A percentile compares a stretch with the other conserved stretches of the same genome.
Conservation (phyloP, 1,140 invertebrate species). For the Mesaphorura yosii region DNA sequence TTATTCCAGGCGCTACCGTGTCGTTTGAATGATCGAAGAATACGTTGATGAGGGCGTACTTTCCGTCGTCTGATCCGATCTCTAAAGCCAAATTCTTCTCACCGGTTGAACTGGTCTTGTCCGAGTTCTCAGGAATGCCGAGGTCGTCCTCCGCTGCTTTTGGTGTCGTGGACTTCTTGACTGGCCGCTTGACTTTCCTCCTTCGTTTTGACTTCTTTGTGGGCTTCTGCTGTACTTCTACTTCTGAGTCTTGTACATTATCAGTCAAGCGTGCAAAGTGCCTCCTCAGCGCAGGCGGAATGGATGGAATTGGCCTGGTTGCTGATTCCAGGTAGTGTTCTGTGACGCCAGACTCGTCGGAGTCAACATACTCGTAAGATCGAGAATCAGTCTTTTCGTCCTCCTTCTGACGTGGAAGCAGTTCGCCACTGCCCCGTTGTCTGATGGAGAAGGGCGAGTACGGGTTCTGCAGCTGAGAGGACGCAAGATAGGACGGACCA, state of each 20-base stretch:
- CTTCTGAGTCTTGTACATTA: not conserved
- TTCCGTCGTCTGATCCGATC: constrained; percentile 53
- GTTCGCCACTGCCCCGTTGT: no score
- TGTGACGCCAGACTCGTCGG: constrained; percentile 4
- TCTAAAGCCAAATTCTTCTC: constrained; percentile 31
- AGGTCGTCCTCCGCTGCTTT: constrained; percentile 9
- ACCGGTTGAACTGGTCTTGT: constrained; percentile 5
- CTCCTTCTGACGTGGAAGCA: no score
- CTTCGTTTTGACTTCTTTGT: constrained; percentile 19
- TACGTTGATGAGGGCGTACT: constrained; percentile 75
- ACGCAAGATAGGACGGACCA: not conserved
- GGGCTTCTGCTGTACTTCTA: constrained; percentile 1
- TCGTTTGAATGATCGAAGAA: constrained; percentile 57
- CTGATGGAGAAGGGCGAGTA: not conserved
- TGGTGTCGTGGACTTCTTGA: constrained; percentile 1
- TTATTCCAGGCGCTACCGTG: constrained; percentile 56
- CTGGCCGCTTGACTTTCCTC: constrained; percentile 29
- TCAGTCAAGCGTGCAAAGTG: constrained; percentile 9
- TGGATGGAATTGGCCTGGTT: not conserved
- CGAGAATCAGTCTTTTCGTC: constrained; percentile 16
- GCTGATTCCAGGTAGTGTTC: not conserved
- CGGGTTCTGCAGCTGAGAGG: not conserved
- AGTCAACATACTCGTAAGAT: constrained; percentile 4
- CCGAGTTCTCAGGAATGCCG: constrained; percentile 7
- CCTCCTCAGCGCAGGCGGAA: constrained; percentile 14